phyloP scores from a whole-genome alignment of 2,888 invertebrate genomes.

The Rhaphigaster nebulosa region DNA sequence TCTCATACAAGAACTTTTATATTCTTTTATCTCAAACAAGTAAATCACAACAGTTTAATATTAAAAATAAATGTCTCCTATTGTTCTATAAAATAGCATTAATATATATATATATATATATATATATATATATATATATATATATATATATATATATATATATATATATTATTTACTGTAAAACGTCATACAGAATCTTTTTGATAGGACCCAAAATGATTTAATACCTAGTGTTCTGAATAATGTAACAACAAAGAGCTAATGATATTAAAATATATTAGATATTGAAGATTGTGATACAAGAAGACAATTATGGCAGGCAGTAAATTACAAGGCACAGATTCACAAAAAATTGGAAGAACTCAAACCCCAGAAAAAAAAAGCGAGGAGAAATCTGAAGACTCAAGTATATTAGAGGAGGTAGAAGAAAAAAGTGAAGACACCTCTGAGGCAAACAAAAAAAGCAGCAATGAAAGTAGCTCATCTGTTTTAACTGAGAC shows the following conservation, averaged over 20 bases:
- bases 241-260: neutral
- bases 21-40: too few relatives aligned
- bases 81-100: too few relatives aligned
- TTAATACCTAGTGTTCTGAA: neutral
- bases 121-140: too few relatives aligned
- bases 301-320: neutral
- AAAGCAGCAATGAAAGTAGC: neutral
- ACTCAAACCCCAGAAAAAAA: neutral
- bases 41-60: too few relatives aligned
- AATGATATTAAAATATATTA: neutral
- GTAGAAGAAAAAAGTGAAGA: neutral
- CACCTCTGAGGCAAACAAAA: neutral
- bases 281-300: neutral
- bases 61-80: too few relatives aligned
- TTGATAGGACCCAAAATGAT: neutral
- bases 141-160: too few relatives aligned
- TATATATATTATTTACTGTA: too few relatives aligned
- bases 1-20: too few relatives aligned
- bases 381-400: neutral
- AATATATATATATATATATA: too few relatives aligned
- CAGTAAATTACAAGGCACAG: neutral
- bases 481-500: slow-evolving; percentile 29
- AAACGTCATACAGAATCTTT: neutral
- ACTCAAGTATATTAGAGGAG: neutral
- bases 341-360: neutral